Base-by-base conservation (phyloP, 1,140 invertebrate genomes). In the Zaprionus africanus region DNA sequence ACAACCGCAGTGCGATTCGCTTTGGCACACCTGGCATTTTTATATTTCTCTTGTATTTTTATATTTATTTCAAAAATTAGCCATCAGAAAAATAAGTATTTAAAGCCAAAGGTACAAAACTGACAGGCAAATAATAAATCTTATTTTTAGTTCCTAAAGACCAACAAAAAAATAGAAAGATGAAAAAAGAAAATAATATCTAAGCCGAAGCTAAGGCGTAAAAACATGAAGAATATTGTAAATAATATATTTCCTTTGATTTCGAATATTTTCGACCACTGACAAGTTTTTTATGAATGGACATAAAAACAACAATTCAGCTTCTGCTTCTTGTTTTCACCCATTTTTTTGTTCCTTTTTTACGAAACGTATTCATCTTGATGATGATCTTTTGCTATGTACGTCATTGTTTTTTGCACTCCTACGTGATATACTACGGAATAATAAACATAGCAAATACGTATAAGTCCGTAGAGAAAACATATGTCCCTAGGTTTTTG, bases 341-440 rank as follows among this genome's bases (percentile, higher is more conserved):
- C 62, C 53, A n/a, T 24, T 43, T 28, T 74, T 57, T 58, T 58
- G 56, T 54, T 64, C 54, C 64, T 56, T 65, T 58, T 46, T 67
- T 34, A 65, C 41, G 17, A 13, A 57, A 54, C 77, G 70, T 78
- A 78, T 83, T 84, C 77, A 56, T 86, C 56, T 67, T 59, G 26
- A 46, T 22, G 59, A 70, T 68, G 31, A 34, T 34, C 9, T 46
- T 54, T 22, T 26, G 36, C 12, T 31, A 24, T 53, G 59, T 65
- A 87, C 84, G 84, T 87, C 84, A 87, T 81, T 77, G 85, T 87
- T 81, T 81, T 75, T 68, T 60, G 43, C 57, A 49, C 71, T 65
- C 66, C 62, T 62, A 72, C 69, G 79, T 69, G 62, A 5, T 28
- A 72, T 75, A 59, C 53, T 78, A 76, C 65, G 76, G 58, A 76